Percentiles rank a stretch among this genome's conserved stretches.
Conservation (phyloP, 2,888 invertebrate genomes). For the Hypolimnas misippus region DNA sequence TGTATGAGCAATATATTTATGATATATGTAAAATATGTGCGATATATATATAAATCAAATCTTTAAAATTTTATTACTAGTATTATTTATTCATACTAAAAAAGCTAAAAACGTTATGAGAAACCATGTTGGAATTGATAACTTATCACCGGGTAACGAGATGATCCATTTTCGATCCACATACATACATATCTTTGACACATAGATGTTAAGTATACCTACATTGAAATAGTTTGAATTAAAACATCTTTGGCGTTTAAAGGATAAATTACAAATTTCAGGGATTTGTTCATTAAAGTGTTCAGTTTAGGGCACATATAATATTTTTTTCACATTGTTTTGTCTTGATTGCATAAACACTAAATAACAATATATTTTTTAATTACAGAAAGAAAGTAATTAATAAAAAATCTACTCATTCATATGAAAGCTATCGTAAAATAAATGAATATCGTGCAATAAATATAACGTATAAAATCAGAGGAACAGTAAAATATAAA, state of each 20-base stretch:
- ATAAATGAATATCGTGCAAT: not conserved
- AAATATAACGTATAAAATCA: not conserved
- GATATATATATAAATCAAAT: too few species aligned
- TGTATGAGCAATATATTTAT: too few species aligned
- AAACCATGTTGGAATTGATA: constrained; percentile 17
- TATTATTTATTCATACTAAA: too few species aligned
- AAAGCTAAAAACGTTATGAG: not conserved
- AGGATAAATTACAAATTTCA: too few species aligned
- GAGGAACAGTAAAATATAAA: not conserved
- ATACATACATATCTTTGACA: constrained; percentile 5
- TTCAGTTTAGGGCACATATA: not conserved
- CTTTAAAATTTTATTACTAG: too few species aligned
- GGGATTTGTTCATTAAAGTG: too few species aligned
- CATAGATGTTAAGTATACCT: not conserved
- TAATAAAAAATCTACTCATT: not conserved
- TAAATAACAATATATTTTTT: constrained; percentile 3
- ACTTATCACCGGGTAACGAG: constrained; percentile 18
- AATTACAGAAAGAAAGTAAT: not conserved
- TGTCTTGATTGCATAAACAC: too few species aligned
- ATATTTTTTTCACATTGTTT: not conserved
- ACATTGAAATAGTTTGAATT: not conserved
- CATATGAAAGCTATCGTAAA: not conserved
- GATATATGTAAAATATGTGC: too few species aligned
- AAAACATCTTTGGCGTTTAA: too few species aligned
- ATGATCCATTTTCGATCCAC: constrained; percentile 11